Conservation (phyloP, 2,797 vertebrate species). For the Craterocephalus amniculus region DNA sequence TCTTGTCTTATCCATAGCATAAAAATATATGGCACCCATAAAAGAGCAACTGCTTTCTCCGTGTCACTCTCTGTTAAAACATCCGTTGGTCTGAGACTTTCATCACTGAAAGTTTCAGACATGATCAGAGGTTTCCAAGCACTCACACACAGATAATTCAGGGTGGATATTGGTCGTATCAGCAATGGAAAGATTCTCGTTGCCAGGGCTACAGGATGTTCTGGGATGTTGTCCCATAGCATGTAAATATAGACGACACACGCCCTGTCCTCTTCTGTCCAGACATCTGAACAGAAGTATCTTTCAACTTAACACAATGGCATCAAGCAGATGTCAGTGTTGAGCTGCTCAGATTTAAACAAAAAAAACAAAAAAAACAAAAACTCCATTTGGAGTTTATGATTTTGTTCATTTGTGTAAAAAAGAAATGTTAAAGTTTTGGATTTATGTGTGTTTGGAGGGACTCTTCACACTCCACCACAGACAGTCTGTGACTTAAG, state of each 20-base stretch:
- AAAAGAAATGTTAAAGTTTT: conserved; percentile 1
- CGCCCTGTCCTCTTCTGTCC: conserved; percentile 40
- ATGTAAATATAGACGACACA: conserved; percentile 75
- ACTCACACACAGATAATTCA: conserved; percentile 2
- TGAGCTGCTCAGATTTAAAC: neutral
- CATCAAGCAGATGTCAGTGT: neutral
- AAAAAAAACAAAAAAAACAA: no score
- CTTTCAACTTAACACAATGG: conserved; percentile 2
- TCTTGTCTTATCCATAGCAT: conserved; percentile 22
- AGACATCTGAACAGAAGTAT: conserved; percentile 24
- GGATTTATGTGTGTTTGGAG: conserved; percentile 15
- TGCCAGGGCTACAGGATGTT: conserved; percentile 64
- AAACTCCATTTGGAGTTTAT: neutral
- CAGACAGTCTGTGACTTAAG: conserved; percentile 29
- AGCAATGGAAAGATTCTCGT: conserved; percentile 57
- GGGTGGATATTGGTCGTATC: conserved; percentile 37
- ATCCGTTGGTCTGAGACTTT: conserved; percentile 25
- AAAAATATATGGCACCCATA: conserved; percentile 14
- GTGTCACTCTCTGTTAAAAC: conserved; percentile 49
- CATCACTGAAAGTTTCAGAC: conserved; percentile 6
- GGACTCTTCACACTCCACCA: conserved; percentile 40
- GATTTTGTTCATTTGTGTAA: neutral
- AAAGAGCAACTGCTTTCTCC: conserved; percentile 40
- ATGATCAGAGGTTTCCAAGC: conserved; percentile 9
- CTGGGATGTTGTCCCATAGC: conserved; percentile 60